phyloP scores from a whole-genome alignment of 2,888 invertebrate species.

The Entomobrya proxima region DNA sequence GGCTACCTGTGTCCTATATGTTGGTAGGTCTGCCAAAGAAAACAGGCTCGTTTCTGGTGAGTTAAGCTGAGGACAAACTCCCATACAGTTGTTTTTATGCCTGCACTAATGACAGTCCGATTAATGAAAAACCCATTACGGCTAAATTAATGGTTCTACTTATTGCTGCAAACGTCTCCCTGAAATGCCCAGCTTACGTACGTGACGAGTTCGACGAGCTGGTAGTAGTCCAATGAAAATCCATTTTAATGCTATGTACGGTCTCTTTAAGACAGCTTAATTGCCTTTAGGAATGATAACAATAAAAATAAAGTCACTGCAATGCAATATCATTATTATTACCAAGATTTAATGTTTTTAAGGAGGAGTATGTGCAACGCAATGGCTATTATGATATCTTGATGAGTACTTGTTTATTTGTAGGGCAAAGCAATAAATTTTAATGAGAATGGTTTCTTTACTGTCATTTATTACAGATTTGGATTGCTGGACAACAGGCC shows the following conservation, averaged over 20 bases:
- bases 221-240: constrained; percentile 24
- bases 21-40: neutral
- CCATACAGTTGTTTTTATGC: constrained; percentile 41
- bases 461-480: constrained; percentile 67
- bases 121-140: constrained; percentile 63
- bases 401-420: constrained; percentile 51
- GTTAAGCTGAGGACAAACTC: constrained; percentile 5
- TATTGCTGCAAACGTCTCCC: constrained; percentile 32
- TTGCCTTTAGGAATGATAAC: constrained; percentile 47
- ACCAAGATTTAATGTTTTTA: neutral
- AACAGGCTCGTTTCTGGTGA: neutral
- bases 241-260: constrained; percentile 37
- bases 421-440: constrained; percentile 30
- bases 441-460: constrained; percentile 13
- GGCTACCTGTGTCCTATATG: constrained; percentile 1
- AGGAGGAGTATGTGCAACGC: neutral
- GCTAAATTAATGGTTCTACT: constrained; percentile 49
- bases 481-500: constrained; percentile 83
- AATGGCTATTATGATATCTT: constrained; percentile 38
- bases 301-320: constrained; percentile 31
- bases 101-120: constrained; percentile 50
- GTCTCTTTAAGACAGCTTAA: constrained; percentile 42
- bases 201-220: neutral
- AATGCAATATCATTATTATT: neutral
- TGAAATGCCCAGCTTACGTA: neutral